Base-by-base conservation (phyloP, 2,888 invertebrate species). In the Brenthis hecate region DNA sequence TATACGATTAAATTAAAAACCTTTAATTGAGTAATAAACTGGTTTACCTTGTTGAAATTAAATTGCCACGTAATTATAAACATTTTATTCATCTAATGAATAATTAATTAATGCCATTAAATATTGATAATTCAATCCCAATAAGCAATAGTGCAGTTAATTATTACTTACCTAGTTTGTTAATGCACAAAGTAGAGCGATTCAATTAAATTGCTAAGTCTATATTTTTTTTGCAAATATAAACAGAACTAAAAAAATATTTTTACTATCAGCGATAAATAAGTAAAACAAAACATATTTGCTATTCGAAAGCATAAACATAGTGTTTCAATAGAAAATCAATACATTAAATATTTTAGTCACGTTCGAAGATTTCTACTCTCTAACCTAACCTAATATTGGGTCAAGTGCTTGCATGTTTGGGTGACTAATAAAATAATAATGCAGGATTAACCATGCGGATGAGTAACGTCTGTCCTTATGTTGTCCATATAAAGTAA, bases 31-130 rank as follows among this genome's bases (percentile, higher is more conserved):
- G 32, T 50, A 28, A 13, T 16, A 60, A 60, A 50, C 71, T 56
- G 32, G 73, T 66, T 71, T 43, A 51, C 71, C 73, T 73, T 65
- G 72, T 65, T 61, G 51, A 69, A 69, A 65, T 55, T 60, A 50
- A 55, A 61, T 61, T 58, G 51, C 57, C 47, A 56, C 47, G 32
- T 58, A 43, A 58, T 8, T 11, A 53, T 43, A 65, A 50, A 28
- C 23, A 8, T 60, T 60, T 50, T n/a, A 60, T 60, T 60, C 32
- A 2, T n/a, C 13, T 50, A 60, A 60, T 60, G 48, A 60, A 60
- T 60, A 48, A 60, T 60, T 60, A 32, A 60, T 60, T 60, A 32
- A 60, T 28, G n/a, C 16, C 53, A 19, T 58, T 56, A 32, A 23
- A 53, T 51, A 65, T 28, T 50, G 36, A 13, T 56, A 16, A 13